phyloP scores from a whole-genome alignment of 2,888 invertebrate species.

The Leptopilina syphax region DNA sequence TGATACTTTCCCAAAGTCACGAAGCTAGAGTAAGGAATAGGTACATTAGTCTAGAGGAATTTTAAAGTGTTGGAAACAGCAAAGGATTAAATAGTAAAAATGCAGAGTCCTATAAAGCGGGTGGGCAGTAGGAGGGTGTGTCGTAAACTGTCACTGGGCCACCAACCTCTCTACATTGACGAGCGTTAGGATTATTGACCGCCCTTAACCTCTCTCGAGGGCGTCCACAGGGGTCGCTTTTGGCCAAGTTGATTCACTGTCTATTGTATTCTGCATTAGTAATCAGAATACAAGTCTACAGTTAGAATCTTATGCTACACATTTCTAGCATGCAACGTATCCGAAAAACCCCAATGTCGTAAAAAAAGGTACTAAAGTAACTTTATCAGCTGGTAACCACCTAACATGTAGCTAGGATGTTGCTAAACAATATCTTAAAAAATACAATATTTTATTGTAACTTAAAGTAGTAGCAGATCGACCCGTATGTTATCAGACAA shows the following conservation, averaged over 20 bases:
- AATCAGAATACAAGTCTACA: background rate
- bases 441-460: too few relatives aligned
- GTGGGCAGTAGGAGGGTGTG: slow-evolving; percentile 31
- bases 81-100: slow-evolving; percentile 15
- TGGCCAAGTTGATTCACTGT: slow-evolving; percentile 44
- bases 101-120: slow-evolving; percentile 4
- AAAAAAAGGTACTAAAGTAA: background rate
- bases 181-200: slow-evolving; percentile 56
- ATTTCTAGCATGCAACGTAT: background rate
- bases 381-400: too few relatives aligned
- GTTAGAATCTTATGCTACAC: background rate
- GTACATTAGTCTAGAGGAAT: background rate
- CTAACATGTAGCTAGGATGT: too few relatives aligned
- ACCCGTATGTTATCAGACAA: too few relatives aligned
- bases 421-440: too few relatives aligned
- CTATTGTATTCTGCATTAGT: slow-evolving; percentile 1
- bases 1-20: background rate
- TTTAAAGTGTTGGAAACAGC: background rate
- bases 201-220: slow-evolving; percentile 47
- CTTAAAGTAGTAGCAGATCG: too few relatives aligned
- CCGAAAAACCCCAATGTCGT: background rate
- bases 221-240: slow-evolving; percentile 47
- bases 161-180: slow-evolving; percentile 58
- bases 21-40: background rate
- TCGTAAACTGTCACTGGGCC: slow-evolving; percentile 42